Evolutionary conservation across 2,888 invertebrate species (phyloP).

Genomic region (Volucella zonaria): DNA sequence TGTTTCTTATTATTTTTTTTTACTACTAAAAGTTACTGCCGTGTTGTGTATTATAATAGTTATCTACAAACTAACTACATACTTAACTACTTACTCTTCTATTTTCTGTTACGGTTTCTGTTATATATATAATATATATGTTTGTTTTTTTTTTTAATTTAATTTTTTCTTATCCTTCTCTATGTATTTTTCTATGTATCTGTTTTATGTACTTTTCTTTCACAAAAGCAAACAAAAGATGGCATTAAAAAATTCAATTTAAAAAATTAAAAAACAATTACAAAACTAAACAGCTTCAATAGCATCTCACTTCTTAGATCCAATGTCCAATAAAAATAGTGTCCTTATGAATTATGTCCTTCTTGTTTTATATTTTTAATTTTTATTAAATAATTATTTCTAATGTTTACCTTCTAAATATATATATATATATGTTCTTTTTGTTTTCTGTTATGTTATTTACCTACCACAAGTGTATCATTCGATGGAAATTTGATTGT

Average conservation of each 20-base stretch:
- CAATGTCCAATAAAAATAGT: slow-evolving; percentile 65
- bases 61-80: slow-evolving; percentile 71
- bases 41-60: slow-evolving; percentile 66
- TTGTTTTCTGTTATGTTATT: slow-evolving; percentile 54
- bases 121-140: slow-evolving; percentile 71
- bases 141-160: slow-evolving; percentile 12
- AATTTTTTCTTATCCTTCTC: slow-evolving; percentile 51
- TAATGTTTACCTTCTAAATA: slow-evolving; percentile 53
- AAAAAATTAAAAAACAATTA: slow-evolving; percentile 34
- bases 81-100: slow-evolving; percentile 67
- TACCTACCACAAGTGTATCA: slow-evolving; percentile 70
- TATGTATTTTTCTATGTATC: slow-evolving; percentile 66
- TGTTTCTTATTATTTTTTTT: slow-evolving; percentile 50
- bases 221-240: slow-evolving; percentile 61
- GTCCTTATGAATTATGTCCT: slow-evolving; percentile 65
- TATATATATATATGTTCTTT: slow-evolving; percentile 47
- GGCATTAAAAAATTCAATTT: slow-evolving; percentile 4
- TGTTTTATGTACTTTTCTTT: slow-evolving; percentile 45
- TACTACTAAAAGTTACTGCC: slow-evolving; percentile 61
- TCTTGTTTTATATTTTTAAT: slow-evolving; percentile 58
- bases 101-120: slow-evolving; percentile 34
- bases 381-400: slow-evolving; percentile 42
- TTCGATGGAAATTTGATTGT: slow-evolving; percentile 73
- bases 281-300: slow-evolving; percentile 55
- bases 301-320: slow-evolving; percentile 48